These are phyloP conservation scores for Hemaris fuciformis DNA, from an alignment of 2,888 invertebrate genomes.

Conservation along the genomic window DNA sequence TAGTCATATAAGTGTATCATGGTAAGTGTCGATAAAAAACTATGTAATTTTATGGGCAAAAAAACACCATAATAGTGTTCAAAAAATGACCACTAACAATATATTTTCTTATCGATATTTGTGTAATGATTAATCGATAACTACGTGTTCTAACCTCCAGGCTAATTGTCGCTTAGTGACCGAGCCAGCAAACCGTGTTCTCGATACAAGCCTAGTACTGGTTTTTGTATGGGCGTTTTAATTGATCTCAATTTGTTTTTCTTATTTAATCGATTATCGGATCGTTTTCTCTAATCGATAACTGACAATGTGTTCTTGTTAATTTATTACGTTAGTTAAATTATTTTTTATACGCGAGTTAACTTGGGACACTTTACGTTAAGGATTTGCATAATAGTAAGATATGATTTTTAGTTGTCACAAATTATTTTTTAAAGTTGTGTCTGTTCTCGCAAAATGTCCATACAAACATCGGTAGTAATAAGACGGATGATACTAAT, in stretches of 20 bases:
- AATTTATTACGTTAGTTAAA: constrained; percentile 51
- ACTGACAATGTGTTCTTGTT: constrained; percentile 40
- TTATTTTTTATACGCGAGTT: constrained; percentile 24
- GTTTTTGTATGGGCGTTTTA: constrained; percentile 66
- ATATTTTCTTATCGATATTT: not conserved
- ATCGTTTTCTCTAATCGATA: constrained; percentile 18
- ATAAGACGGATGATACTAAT: constrained; percentile 29
- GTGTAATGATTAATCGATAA: not conserved
- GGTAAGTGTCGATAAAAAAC: no score
- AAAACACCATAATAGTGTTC: not conserved
- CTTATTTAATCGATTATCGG: no score
- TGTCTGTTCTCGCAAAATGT: constrained; percentile 39
- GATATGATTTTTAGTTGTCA: not conserved
- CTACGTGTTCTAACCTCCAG: constrained; percentile 21
- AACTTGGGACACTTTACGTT: not conserved
- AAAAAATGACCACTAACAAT: not conserved
- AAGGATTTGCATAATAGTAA: constrained; percentile 2
- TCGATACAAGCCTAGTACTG: constrained; percentile 33
- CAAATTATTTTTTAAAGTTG: not conserved
- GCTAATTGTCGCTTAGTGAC: not conserved
- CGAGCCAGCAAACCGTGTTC: not conserved
- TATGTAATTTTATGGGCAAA: not conserved
- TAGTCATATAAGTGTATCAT: not conserved
- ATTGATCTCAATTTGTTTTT: constrained; percentile 65
- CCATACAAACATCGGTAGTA: constrained; percentile 64